These are phyloP conservation scores for Ophioderma brevispina DNA, from an alignment of 35 echinoderm and acorn worm genomes.

Conservation along the genomic window DNA sequence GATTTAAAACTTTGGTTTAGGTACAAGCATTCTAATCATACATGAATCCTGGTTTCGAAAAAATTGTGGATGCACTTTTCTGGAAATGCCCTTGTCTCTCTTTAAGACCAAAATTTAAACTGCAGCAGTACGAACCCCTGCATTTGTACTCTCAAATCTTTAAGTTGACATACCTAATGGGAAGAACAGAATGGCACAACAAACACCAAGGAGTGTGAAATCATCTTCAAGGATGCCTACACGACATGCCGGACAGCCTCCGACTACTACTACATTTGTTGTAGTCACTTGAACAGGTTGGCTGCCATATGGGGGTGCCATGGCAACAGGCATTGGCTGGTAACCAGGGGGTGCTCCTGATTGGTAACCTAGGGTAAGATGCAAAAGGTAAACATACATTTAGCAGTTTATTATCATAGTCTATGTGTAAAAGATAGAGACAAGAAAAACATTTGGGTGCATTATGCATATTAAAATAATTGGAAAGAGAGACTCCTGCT, in stretches of 20 bases:
- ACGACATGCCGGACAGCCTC: constrained; percentile 68
- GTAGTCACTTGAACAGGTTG: constrained; percentile 23
- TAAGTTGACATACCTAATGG: constrained; percentile 55
- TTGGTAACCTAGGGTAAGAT: constrained; percentile 41
- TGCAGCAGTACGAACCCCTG: too few species aligned
- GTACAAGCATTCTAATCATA: neutral
- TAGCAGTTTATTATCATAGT: too few species aligned
- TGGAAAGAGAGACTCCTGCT: too few species aligned
- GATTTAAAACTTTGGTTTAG: too few species aligned
- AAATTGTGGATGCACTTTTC: too few species aligned
- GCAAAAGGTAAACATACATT: too few species aligned
- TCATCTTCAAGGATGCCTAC: constrained; percentile 68
- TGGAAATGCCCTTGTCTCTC: too few species aligned
- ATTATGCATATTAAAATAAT: too few species aligned
- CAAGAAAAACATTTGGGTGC: too few species aligned
- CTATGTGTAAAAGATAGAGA: too few species aligned
- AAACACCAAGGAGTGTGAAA: constrained; percentile 77
- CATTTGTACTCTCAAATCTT: too few species aligned
- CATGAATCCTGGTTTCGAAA: neutral
- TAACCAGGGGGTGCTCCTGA: constrained; percentile 20
- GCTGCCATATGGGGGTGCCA: constrained; percentile 8
- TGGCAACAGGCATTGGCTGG: neutral
- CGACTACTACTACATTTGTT: constrained; percentile 70
- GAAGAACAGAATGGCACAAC: constrained; percentile 88
- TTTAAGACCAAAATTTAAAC: too few species aligned